Evolutionary conservation across 2,888 invertebrate genomes (phyloP).

Genomic region (Brenthis hecate): DNA sequence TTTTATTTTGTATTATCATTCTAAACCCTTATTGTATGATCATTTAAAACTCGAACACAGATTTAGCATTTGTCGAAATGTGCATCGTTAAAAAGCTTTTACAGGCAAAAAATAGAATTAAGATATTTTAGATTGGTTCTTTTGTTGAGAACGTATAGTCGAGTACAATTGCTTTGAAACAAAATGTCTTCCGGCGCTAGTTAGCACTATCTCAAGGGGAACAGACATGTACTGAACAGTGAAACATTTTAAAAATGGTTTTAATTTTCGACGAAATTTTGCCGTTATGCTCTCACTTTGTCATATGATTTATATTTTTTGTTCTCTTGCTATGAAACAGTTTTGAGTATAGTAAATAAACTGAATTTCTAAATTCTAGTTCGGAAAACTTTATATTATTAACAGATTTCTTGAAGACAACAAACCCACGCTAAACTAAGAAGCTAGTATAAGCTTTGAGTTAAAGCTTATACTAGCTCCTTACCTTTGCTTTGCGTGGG

Average conservation of each 20-base stretch:
- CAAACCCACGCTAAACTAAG: too few species aligned
- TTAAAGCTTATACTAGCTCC: too few species aligned
- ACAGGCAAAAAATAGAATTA: conserved; percentile 29
- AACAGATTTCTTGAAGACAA: too few species aligned
- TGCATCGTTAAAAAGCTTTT: background rate
- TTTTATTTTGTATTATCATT: background rate
- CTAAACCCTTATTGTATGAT: background rate
- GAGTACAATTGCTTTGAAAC: conserved; percentile 52
- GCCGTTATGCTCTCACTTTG: background rate
- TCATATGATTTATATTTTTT: background rate
- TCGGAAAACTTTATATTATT: too few species aligned
- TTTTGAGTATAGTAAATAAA: background rate
- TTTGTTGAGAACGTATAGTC: conserved; percentile 47
- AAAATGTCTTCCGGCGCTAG: conserved; percentile 52
- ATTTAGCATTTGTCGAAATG: background rate
- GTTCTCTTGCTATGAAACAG: background rate
- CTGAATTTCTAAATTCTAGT: background rate
- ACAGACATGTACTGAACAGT: conserved; percentile 49
- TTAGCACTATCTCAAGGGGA: conserved; percentile 60
- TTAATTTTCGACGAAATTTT: conserved; percentile 17
- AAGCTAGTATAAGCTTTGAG: too few species aligned
- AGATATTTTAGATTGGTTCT: conserved; percentile 36
- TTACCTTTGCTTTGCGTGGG: too few species aligned
- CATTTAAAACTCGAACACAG: background rate
- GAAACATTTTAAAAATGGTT: conserved; percentile 37